Evolutionary conservation across 2,888 invertebrate genomes (phyloP), one percentile per base, ranked within the genome.

Genomic region (Stenolophus ochropezus): DNA sequence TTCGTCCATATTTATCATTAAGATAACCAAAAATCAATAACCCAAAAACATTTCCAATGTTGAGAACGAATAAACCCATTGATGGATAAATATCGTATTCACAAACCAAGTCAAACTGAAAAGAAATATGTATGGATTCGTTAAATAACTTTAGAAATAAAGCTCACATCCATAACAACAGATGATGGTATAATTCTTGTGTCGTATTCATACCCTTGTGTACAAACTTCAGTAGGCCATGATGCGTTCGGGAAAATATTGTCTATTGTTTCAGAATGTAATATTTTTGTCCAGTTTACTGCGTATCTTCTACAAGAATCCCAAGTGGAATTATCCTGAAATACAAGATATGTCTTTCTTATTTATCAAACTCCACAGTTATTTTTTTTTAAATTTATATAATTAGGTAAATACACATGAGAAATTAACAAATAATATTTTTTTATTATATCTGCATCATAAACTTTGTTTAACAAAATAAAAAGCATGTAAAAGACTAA

Each of bases 41-140:
- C 21, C 97, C 97, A 81, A 97, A 92, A 0, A 97, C 96, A 6
- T 97, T 97, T 69, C 97, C 97, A 27, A 95, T 91, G 87, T 97
- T 97, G 76, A 97, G 91, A 2, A 96, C 95, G 0, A 95, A 96
- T 84, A 97, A 90, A 4, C 96, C 96, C 78, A 97, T 91, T 0
- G 96, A 96, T 1, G 97, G 96, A 89, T 96, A 96, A 85, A 96
- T 95, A 83, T 94, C 94, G 84, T 93, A 93, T 81, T 96, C 95
- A 88, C 97, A 97, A 69, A 97, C 97, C 86, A 98, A 91, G 90
- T 97, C 93, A 89, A 96, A 97, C 97, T 97, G 8, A 91, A 85
- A 58, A 92, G 91, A 83, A n/a, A n/a, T n/a, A n/a, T n/a, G n/a
- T n/a, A n/a, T n/a, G n/a, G n/a, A n/a, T n/a, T n/a, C n/a, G n/a